Evolutionary conservation across 2,797 vertebrate genomes (phyloP).

Genomic region (Channa striata): DNA sequence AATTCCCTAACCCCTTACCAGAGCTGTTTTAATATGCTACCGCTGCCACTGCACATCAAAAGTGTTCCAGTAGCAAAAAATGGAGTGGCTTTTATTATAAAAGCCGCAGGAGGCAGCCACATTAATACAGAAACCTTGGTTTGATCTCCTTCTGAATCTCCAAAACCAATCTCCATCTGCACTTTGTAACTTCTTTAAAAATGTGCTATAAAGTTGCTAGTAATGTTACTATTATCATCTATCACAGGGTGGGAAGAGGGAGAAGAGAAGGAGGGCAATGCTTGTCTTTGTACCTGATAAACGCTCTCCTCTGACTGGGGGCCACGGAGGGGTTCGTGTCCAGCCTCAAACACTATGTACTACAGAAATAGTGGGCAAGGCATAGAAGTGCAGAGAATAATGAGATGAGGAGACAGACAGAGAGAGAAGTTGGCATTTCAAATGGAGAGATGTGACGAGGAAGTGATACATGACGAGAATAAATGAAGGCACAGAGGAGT

Average conservation of each 20-base stretch:
- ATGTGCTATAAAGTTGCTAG: constrained; percentile 46
- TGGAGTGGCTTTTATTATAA: not conserved
- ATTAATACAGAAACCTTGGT: constrained; percentile 17
- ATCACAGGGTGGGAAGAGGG: constrained; percentile 57
- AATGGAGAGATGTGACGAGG: constrained; percentile 51
- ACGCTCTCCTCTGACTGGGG: constrained; percentile 98
- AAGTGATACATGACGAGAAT: constrained; percentile 56
- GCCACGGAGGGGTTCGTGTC: constrained; percentile 98
- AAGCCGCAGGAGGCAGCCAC: not conserved
- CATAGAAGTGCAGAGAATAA: constrained; percentile 68
- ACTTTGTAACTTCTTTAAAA: constrained; percentile 28
- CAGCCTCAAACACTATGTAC: constrained; percentile 99
- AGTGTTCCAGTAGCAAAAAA: not conserved
- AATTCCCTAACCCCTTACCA: not conserved
- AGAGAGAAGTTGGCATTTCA: constrained; percentile 46
- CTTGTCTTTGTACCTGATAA: constrained; percentile 96
- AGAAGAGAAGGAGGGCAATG: constrained; percentile 64
- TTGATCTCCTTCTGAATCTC: constrained; percentile 28
- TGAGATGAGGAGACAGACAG: constrained; percentile 47
- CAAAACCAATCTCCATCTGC: constrained; percentile 22
- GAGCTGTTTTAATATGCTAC: constrained; percentile 1
- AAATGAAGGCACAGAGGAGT: constrained; percentile 62
- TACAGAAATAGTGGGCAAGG: constrained; percentile 86
- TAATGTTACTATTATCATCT: constrained; percentile 48
- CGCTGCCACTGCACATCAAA: constrained; percentile 5